Conservation (phyloP, 1,140 invertebrate genomes). For the Pseudomyrmex sp. region DNA sequence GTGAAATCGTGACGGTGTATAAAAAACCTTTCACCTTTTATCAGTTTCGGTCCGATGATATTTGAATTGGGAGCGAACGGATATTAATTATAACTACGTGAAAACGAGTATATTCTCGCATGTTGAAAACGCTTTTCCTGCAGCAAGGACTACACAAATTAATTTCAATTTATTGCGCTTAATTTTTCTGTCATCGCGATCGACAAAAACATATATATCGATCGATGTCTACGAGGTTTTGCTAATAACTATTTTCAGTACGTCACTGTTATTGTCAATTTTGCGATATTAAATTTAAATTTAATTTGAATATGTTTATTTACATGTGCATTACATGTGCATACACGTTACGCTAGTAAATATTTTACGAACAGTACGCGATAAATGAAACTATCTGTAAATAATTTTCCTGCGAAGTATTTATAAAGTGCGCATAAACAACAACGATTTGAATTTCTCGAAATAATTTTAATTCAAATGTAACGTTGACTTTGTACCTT, state of each 20-base stretch:
- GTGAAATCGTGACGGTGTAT: slow-evolving; percentile 45
- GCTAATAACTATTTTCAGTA: neutral
- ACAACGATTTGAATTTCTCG: neutral
- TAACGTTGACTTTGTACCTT: neutral
- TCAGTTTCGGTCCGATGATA: slow-evolving; percentile 33
- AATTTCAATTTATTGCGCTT: slow-evolving; percentile 64
- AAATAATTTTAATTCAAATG: neutral
- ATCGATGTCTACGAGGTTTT: neutral
- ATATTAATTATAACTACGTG: slow-evolving; percentile 74
- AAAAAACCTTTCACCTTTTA: slow-evolving; percentile 55
- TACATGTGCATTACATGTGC: neutral
- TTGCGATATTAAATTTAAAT: neutral
- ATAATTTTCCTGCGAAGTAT: neutral
- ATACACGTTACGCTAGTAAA: neutral
- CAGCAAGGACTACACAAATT: slow-evolving; percentile 22
- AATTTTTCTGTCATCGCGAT: slow-evolving; percentile 32
- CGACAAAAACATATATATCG: slow-evolving; percentile 52
- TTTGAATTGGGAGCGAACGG: slow-evolving; percentile 67
- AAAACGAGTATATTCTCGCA: slow-evolving; percentile 53
- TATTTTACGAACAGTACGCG: neutral
- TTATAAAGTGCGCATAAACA: neutral
- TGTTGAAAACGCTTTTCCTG: slow-evolving; percentile 54
- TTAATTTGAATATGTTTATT: neutral
- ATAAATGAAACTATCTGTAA: neutral
- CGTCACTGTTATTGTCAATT: neutral